Conservation (phyloP, 2,113 vertebrate genomes). For the Orycteropus afer region DNA sequence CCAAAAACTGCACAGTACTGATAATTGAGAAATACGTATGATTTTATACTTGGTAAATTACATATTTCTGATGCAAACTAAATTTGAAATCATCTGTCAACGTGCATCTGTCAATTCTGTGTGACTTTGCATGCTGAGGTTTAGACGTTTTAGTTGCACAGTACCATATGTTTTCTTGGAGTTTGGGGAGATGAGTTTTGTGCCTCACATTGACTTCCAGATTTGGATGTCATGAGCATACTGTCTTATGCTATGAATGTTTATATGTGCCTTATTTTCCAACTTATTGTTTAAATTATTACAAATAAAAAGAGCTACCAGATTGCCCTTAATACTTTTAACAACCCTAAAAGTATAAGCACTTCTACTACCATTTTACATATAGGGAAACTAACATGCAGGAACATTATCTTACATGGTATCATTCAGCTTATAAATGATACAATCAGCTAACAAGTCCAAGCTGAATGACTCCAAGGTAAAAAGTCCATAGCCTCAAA, state of each 20-base stretch:
- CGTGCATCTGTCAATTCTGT: neutral
- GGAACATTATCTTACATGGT: neutral
- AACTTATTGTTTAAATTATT: neutral
- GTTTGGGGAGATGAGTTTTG: neutral
- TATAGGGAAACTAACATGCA: neutral
- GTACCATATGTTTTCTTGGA: neutral
- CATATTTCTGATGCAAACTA: neutral
- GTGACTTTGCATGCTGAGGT: neutral
- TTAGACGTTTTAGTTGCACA: neutral
- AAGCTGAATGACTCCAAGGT: neutral
- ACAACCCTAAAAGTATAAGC: neutral
- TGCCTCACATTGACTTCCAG: neutral
- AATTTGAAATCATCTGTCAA: constrained; percentile 19
- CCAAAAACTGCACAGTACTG: neutral
- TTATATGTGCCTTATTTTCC: neutral
- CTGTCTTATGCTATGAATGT: neutral
- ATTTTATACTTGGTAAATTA: constrained; percentile 1
- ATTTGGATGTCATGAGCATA: neutral
- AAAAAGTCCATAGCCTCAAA: neutral
- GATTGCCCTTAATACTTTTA: neutral
- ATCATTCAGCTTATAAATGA: neutral
- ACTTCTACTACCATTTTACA: neutral
- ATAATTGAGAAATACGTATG: neutral
- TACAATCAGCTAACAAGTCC: neutral
- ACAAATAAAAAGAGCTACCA: neutral